Conservation (phyloP, 2,797 vertebrate species). For the Anguilla megastoma region DNA sequence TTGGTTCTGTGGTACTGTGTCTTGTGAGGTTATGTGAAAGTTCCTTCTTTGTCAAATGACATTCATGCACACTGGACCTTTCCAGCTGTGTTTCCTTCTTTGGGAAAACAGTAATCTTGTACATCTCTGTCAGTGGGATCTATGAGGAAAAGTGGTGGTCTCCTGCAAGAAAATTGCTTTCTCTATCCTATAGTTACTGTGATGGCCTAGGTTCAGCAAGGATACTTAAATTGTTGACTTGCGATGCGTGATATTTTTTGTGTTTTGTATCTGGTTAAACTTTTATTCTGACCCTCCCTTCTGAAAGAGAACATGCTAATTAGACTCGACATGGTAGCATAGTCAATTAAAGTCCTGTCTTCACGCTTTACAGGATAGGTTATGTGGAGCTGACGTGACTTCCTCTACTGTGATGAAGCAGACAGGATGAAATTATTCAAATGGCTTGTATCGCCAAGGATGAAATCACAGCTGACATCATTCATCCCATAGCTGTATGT, state of each 20-base stretch:
- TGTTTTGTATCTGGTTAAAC: background rate
- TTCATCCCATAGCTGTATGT: background rate
- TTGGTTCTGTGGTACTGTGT: background rate
- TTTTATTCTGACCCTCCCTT: background rate
- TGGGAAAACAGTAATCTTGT: background rate
- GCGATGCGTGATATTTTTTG: background rate
- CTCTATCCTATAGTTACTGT: background rate
- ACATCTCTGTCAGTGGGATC: background rate
- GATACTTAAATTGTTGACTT: background rate
- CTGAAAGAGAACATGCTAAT: slow-evolving; percentile 6
- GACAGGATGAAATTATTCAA: slow-evolving; percentile 2
- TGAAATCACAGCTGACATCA: background rate
- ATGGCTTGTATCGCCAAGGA: background rate
- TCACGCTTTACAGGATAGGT: background rate
- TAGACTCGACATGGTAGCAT: slow-evolving; percentile 15
- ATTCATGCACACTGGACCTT: background rate
- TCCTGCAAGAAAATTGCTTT: background rate
- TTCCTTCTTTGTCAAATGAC: background rate
- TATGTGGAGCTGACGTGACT: background rate
- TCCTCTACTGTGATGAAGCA: background rate
- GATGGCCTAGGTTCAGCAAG: background rate
- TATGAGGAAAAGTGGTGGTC: background rate
- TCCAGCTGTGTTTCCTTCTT: background rate
- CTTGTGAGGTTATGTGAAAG: background rate
- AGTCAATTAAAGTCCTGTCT: slow-evolving; percentile 18